A percentile compares a stretch with the other conserved stretches of the same genome.
phyloP scores from a whole-genome alignment of 2,113 vertebrate species.

The Mirza zaza region DNA sequence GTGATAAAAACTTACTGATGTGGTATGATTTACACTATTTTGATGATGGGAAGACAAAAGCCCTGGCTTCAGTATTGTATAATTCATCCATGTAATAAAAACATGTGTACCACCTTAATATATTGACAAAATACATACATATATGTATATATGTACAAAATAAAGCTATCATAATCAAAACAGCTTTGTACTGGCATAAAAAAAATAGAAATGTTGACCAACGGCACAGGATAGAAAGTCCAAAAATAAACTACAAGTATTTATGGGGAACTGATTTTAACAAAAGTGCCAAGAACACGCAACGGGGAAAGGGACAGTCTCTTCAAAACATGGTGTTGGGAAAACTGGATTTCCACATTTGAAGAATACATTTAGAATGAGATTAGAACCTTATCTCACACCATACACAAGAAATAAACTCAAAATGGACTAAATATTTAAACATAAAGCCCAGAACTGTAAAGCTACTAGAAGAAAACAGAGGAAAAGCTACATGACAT shows the following conservation, averaged over 20 bases:
- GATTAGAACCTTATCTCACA: not conserved
- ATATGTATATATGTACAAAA: not conserved
- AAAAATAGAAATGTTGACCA: not conserved
- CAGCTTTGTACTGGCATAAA: not conserved
- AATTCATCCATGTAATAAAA: too few relatives aligned
- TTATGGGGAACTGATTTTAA: not conserved
- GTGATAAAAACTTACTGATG: too few relatives aligned
- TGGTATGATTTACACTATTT: too few relatives aligned
- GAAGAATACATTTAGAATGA: not conserved
- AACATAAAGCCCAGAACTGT: not conserved
- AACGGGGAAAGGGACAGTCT: not conserved
- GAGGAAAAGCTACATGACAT: not conserved
- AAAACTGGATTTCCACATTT: not conserved
- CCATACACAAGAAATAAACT: not conserved
- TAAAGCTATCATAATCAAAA: not conserved
- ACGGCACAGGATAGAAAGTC: not conserved
- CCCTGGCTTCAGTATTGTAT: too few relatives aligned
- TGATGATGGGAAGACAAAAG: too few relatives aligned
- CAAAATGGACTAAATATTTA: not conserved
- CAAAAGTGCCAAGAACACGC: not conserved
- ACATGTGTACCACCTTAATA: too few relatives aligned
- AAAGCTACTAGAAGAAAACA: not conserved
- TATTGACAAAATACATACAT: too few relatives aligned
- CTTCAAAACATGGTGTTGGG: not conserved
- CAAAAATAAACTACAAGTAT: not conserved